Conservation (phyloP, 1,140 invertebrate species). For the Cheumatopsyche charites region DNA sequence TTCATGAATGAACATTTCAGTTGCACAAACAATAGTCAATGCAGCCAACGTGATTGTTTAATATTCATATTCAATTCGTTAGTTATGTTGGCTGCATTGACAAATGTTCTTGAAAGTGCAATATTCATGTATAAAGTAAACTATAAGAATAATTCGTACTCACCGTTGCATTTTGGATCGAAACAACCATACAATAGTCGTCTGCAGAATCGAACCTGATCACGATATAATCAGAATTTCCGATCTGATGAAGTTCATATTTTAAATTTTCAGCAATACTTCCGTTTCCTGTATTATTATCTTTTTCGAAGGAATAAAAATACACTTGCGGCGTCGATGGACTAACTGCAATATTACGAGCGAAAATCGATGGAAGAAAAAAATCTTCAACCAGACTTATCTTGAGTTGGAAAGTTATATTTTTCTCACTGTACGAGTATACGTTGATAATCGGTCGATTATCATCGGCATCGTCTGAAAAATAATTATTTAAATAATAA, state of each 20-base stretch:
- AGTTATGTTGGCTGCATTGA: no score
- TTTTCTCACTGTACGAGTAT: conserved; percentile 62
- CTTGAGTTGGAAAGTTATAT: conserved; percentile 60
- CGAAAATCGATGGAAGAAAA: conserved; percentile 59
- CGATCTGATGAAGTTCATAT: background rate
- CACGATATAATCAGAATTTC: conserved; percentile 51
- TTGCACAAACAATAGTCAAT: no score
- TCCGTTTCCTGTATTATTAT: background rate
- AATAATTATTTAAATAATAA: background rate
- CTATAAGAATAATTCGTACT: conserved; percentile 47
- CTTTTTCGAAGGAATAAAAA: conserved; percentile 57
- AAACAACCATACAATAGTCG: conserved; percentile 71
- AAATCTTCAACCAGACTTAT: conserved; percentile 65
- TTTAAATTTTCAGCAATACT: background rate
- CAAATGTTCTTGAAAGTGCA: no score
- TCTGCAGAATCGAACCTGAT: conserved; percentile 70
- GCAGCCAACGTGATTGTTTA: no score
- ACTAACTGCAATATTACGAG: conserved; percentile 54
- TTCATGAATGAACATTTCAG: no score
- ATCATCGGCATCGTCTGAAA: conserved; percentile 47
- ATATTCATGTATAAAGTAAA: background rate
- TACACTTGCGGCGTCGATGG: conserved; percentile 61
- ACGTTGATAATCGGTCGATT: conserved; percentile 65
- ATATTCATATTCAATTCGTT: no score
- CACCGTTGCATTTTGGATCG: conserved; percentile 76